phyloP scores from a whole-genome alignment of 2,797 vertebrate genomes.

The Darevskia nairensis region DNA sequence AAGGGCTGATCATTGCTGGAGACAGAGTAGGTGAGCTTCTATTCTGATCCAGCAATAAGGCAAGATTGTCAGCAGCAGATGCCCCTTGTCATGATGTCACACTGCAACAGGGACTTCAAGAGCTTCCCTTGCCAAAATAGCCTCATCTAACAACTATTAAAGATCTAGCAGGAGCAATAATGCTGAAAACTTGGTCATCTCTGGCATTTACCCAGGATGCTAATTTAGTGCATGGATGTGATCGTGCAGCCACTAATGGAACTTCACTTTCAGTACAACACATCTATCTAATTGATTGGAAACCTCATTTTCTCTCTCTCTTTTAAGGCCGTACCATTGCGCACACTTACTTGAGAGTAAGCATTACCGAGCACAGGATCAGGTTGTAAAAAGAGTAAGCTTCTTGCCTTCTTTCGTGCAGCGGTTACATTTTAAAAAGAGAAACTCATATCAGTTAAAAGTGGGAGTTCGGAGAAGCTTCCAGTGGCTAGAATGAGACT shows the following conservation, averaged over 20 bases:
- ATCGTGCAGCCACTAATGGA: background rate
- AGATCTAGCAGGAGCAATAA: background rate
- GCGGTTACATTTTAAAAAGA: background rate
- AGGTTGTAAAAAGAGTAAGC: background rate
- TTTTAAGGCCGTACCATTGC: background rate
- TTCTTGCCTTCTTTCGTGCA: background rate
- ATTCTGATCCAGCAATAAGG: background rate
- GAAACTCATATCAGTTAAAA: background rate
- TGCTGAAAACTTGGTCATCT: background rate
- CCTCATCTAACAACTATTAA: background rate
- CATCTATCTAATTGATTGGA: background rate
- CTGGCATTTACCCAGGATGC: background rate
- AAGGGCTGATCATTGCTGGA: background rate
- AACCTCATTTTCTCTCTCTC: background rate
- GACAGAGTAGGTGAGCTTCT: background rate
- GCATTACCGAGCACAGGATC: background rate
- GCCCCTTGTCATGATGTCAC: background rate
- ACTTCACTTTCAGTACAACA: background rate
- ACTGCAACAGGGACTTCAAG: background rate
- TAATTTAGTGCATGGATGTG: background rate
- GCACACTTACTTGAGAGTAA: background rate
- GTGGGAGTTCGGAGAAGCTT: background rate
- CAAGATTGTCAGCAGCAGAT: background rate
- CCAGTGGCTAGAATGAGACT: background rate
- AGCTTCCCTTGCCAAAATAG: slow-evolving; percentile 1